Base-by-base conservation (phyloP, 2,113 vertebrate genomes). In the Riparia riparia region DNA sequence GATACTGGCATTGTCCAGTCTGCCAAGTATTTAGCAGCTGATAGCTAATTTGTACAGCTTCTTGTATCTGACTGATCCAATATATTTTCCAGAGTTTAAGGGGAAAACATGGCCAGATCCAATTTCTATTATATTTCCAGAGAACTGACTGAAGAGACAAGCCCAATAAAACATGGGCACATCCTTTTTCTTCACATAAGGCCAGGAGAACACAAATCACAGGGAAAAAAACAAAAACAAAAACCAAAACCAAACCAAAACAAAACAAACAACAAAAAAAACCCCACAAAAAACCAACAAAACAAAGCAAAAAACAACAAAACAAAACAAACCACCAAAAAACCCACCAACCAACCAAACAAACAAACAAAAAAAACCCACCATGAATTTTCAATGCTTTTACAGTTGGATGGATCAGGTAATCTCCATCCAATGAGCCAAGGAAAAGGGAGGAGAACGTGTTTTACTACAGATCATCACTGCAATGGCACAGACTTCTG, bases 31-130 rank as follows among this genome's bases (percentile, higher is more conserved):
- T 76, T 85, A 95, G 78, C 50, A 91, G 42, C 57, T 91, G 86
- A 96, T 65, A 85, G 41, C n/a, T 87, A 19, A 86, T 91, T 87
- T 87, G 42, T 89, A 50, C 61, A 82, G 74, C 50, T 95, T 78
- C 66, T 96, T 85, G 93, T 47, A 45, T 65, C 84, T 91, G 70
- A 82, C 49, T 42, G 29, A 63, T 77, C 29, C 50, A 54, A 63
- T 53, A 57, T 61, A 28, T 69, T 41, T 71, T 57, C 69, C 69
- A 89, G 42, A 56, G 6, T 74, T 82, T 60, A 65, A 69, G 17
- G 7, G 31, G 66, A 41, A 34, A 87, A 60, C 6, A 44, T 22
- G 51, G 14, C 37, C 44, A 93, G 63, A 70, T 90, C 63, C 10
- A 87, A 50, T 71, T 87, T 76, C 78, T 90, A 1, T 28, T 70